phyloP scores from a whole-genome alignment of 2,888 invertebrate species.

The Torymus texanus region DNA sequence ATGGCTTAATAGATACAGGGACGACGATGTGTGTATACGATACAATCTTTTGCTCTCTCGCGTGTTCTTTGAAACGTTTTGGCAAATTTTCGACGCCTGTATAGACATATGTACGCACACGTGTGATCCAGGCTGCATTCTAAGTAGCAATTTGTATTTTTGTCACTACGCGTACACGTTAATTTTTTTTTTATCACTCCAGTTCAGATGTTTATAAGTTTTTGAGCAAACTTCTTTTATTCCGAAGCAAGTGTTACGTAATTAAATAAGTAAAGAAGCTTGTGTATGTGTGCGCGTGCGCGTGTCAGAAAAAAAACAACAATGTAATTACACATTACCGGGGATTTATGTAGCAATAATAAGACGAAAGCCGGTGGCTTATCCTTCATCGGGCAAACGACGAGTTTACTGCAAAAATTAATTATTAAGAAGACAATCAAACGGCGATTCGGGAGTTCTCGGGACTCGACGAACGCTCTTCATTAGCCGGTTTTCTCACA shows the following conservation, averaged over 20 bases:
- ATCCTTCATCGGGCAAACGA: conserved; percentile 44
- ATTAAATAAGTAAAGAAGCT: conserved; percentile 31
- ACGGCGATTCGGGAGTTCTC: conserved; percentile 52
- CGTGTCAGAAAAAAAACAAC: too few relatives aligned
- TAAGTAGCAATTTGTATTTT: conserved; percentile 28
- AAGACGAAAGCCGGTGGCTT: conserved; percentile 27
- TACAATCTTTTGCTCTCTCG: conserved; percentile 15
- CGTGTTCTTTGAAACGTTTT: conserved; percentile 31
- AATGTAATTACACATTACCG: conserved; percentile 23
- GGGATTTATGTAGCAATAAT: conserved; percentile 32
- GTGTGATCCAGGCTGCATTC: conserved; percentile 1
- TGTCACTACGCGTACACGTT: neutral
- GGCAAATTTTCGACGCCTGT: conserved; percentile 12
- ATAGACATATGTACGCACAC: neutral
- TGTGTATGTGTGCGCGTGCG: too few relatives aligned
- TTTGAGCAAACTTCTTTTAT: too few relatives aligned
- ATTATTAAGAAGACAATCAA: conserved; percentile 50
- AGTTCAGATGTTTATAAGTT: too few relatives aligned
- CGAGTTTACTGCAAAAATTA: conserved; percentile 50
- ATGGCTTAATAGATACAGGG: conserved; percentile 38
- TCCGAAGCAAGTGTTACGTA: neutral
- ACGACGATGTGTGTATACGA: neutral
- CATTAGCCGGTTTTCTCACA: conserved; percentile 72
- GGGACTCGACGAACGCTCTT: conserved; percentile 59
- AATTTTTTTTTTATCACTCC: too few relatives aligned